phyloP scores from a whole-genome alignment of 64 coral and sea anemone genomes.

The Montipora cactus region DNA sequence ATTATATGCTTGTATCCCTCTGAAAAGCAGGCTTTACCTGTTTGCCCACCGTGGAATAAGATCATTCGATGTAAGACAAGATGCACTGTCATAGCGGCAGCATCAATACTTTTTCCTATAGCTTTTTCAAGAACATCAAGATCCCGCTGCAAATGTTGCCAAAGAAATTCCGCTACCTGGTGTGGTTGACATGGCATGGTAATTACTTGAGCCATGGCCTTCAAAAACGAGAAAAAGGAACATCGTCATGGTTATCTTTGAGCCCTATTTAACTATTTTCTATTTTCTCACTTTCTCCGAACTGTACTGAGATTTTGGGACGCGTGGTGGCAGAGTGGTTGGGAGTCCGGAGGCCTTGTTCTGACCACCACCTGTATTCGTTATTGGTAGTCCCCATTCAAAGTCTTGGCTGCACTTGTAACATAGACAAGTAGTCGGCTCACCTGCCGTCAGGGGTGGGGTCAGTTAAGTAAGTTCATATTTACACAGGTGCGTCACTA shows the following conservation, averaged over 20 bases:
- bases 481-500: too few relatives aligned
- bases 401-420: too few relatives aligned
- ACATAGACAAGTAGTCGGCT: too few relatives aligned
- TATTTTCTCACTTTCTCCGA: neutral
- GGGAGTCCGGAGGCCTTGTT: too few relatives aligned
- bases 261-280: neutral
- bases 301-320: too few relatives aligned
- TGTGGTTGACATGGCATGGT: neutral
- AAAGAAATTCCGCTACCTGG: constrained; percentile 23
- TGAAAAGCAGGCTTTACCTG: neutral
- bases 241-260: neutral
- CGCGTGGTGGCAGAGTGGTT: too few relatives aligned
- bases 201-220: constrained; percentile 5
- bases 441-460: too few relatives aligned
- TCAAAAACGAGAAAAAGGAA: neutral
- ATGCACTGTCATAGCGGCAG: constrained; percentile 64
- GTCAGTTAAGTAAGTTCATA: too few relatives aligned
- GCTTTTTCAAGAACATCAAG: constrained; percentile 32
- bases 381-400: too few relatives aligned
- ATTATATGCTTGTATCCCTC: too few relatives aligned
- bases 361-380: too few relatives aligned
- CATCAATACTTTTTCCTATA: constrained; percentile 50
- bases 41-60: constrained; percentile 11
- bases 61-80: constrained; percentile 40
- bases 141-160: constrained; percentile 42